Evolutionary conservation across 2,113 vertebrate genomes (phyloP), one percentile per base, ranked within the genome.

Genomic region (Anolis carolinensis): DNA sequence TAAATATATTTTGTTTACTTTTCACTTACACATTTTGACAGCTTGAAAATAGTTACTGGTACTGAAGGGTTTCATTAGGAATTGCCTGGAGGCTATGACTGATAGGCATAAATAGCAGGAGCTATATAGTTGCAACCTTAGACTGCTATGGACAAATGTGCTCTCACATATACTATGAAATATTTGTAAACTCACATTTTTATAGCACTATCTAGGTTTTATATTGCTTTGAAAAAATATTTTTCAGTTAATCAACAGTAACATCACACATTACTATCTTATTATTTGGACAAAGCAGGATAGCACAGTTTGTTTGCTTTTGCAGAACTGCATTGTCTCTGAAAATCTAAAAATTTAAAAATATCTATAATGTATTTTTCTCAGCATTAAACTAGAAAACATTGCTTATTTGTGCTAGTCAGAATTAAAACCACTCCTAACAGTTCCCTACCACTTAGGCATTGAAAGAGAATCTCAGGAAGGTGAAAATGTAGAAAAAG

Each of bases 1-100:
- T 90, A 89, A 75, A 72, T 25, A 34, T 84, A 88, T 89, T 89
- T 91, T 88, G 76, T 72, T 93, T 90, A 44, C 86, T 16, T 91
- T 92, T 86, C 68, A 81, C 34, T 90, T 79, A 6, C 52, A 77
- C 13, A 82, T 90, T 93, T 88, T 93, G 92, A 88, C n/a, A 92
- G 59, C 67, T 93, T 89, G 63, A 91, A 91, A 92, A 81, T 89
- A 93, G 78, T 94, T 92, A 48, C 55, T 2, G 7, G 18, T 89
- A 91, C 84, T 84, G 89, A 84, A 32, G 87, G 82, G 48, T 93
- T 95, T 94, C 86, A 85, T 93, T 94, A 93, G 82, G 21, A 87
- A 92, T 78, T 86, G 74, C 84, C 93, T 91, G 36, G 79, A 92
- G 92, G 89, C 71, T 81, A 36, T 63, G 81, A 59, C 50, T 90